Conservation (phyloP, 1,140 invertebrate species). For the Drosophila pseudoobscura region DNA sequence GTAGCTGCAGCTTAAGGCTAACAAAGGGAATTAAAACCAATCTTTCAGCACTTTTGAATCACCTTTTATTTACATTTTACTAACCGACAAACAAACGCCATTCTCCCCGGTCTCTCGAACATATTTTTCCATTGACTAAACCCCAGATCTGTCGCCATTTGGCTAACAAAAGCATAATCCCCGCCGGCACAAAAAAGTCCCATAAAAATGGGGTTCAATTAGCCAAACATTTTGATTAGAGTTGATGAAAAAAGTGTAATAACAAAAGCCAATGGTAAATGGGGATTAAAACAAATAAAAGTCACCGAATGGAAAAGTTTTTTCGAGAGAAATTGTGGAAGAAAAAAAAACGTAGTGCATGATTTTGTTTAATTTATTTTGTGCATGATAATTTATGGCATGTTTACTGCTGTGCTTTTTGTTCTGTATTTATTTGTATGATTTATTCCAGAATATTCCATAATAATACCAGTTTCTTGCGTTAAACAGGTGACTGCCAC, state of each 20-base stretch:
- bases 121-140: slow-evolving; percentile 22
- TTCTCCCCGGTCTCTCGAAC: slow-evolving; percentile 19
- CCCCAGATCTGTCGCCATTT: slow-evolving; percentile 13
- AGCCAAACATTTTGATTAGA: background rate
- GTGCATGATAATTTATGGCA: slow-evolving; percentile 18
- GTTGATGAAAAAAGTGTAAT: slow-evolving; percentile 2
- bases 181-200: background rate
- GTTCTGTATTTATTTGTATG: slow-evolving; percentile 13
- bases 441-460: background rate
- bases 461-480: too few relatives aligned
- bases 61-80: slow-evolving; percentile 38
- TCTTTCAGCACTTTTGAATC: slow-evolving; percentile 32
- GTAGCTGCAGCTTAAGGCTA: slow-evolving; percentile 30
- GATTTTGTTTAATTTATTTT: slow-evolving; percentile 5
- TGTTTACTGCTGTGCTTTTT: slow-evolving; percentile 23
- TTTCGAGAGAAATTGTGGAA: slow-evolving; percentile 5
- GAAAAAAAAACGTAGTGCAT: slow-evolving; percentile 13
- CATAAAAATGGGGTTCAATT: slow-evolving; percentile 2
- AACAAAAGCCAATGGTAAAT: slow-evolving; percentile 9
- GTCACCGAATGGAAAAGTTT: slow-evolving; percentile 1
- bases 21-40: slow-evolving; percentile 45
- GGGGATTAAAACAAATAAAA: slow-evolving; percentile 24
- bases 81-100: slow-evolving; percentile 27
- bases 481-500: slow-evolving; percentile 93
- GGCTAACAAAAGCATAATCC: slow-evolving; percentile 38